Evolutionary conservation across 2,888 invertebrate genomes (phyloP).

Genomic region (Hyles lineata): DNA sequence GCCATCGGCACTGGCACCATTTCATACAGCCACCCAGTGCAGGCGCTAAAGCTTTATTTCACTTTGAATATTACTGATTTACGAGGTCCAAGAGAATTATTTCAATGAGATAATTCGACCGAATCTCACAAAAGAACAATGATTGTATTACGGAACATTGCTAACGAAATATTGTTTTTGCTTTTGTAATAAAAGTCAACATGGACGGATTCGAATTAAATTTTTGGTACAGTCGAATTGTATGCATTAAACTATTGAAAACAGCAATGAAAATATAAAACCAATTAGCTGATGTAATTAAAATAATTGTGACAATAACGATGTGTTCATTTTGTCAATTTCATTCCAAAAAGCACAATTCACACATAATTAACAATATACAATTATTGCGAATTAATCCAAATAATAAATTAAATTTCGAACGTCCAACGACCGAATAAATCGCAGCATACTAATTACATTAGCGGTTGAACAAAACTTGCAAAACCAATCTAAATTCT

Average conservation of each 20-base stretch:
- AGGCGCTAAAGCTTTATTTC: slow-evolving; percentile 10
- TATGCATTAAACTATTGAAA: slow-evolving; percentile 1
- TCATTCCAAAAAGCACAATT: not conserved
- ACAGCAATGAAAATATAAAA: not conserved
- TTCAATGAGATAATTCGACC: slow-evolving; percentile 40
- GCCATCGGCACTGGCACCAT: slow-evolving; percentile 35
- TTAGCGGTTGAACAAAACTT: slow-evolving; percentile 21
- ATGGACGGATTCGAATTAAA: slow-evolving; percentile 4
- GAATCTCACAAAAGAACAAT: slow-evolving; percentile 5
- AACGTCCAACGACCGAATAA: slow-evolving; percentile 12
- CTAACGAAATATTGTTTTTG: slow-evolving; percentile 21
- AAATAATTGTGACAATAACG: not conserved
- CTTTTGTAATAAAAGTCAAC: not conserved
- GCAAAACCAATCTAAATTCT: slow-evolving; percentile 44
- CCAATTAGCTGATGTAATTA: not conserved
- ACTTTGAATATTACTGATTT: slow-evolving; percentile 35
- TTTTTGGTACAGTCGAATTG: not conserved
- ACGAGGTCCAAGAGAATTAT: slow-evolving; percentile 40
- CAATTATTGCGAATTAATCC: not conserved
- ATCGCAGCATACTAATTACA: slow-evolving; percentile 20
- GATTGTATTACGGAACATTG: slow-evolving; percentile 1
- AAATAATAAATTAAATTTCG: not conserved
- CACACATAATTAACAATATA: slow-evolving; percentile 2
- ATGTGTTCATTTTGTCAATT: not conserved
- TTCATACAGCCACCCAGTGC: not conserved